Conservation (phyloP, 1,140 invertebrate species). For the Nomia melanderi region DNA sequence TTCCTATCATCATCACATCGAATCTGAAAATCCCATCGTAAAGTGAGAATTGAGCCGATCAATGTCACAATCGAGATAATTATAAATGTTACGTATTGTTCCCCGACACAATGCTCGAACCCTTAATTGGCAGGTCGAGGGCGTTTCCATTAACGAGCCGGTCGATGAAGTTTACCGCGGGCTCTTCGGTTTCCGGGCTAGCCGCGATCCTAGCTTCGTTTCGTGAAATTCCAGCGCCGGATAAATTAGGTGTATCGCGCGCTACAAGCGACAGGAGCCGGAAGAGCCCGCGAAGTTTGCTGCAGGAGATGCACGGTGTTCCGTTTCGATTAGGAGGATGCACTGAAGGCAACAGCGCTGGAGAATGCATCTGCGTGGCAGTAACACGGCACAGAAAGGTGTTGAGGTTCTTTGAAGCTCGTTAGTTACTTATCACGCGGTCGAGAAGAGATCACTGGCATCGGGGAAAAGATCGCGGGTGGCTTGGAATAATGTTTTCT, state of each 20-base stretch:
- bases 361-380: background rate
- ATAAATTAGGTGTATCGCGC: background rate
- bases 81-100: conserved; percentile 14
- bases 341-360: background rate
- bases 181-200: background rate
- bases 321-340: background rate
- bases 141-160: conserved; percentile 30
- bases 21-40: background rate
- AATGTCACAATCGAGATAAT: background rate
- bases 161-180: conserved; percentile 22
- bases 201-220: background rate
- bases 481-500: conserved; percentile 25
- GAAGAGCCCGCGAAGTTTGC: background rate
- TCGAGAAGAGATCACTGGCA: background rate
- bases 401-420: conserved; percentile 50
- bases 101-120: background rate
- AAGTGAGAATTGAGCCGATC: too few species aligned
- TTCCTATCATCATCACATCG: too few species aligned
- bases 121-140: conserved; percentile 12
- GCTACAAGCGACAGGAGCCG: background rate
- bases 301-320: background rate
- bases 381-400: conserved; percentile 15
- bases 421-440: conserved; percentile 52
- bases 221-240: background rate
- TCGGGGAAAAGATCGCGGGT: conserved; percentile 38